These are phyloP conservation scores for Amyelois transitella DNA, from an alignment of 1,140 invertebrate species.

Conservation along the genomic window DNA sequence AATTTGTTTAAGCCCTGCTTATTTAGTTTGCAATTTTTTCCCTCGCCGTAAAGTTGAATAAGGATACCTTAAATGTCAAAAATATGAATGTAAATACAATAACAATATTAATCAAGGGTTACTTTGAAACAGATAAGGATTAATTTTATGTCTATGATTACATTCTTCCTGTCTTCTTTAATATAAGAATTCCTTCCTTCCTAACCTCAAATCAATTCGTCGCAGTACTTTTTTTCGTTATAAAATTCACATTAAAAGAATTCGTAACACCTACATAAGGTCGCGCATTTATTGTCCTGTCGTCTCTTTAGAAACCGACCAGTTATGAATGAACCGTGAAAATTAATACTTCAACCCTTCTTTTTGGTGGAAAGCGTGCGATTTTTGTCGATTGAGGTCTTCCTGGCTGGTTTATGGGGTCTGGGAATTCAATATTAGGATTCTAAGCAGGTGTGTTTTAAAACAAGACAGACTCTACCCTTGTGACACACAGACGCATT, in stretches of 20 bases:
- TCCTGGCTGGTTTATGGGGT: conserved; percentile 40
- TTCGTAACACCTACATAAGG: conserved; percentile 8
- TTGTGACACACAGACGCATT: conserved; percentile 26
- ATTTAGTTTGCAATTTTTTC: too few relatives aligned
- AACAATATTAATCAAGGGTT: too few relatives aligned
- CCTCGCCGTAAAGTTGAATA: too few relatives aligned
- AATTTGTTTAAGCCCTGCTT: too few relatives aligned
- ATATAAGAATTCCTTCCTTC: background rate
- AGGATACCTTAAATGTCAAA: too few relatives aligned
- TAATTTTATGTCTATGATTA: too few relatives aligned
- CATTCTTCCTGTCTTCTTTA: too few relatives aligned
- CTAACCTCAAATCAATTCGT: background rate
- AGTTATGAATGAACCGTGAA: conserved; percentile 33
- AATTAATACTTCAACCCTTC: conserved; percentile 15
- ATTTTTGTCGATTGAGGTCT: conserved; percentile 29
- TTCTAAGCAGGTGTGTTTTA: conserved; percentile 65
- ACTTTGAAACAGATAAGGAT: too few relatives aligned
- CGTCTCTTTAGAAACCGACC: conserved; percentile 21
- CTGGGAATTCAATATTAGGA: conserved; percentile 59
- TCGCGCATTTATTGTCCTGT: conserved; percentile 13
- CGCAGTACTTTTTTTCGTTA: background rate
- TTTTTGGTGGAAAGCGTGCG: conserved; percentile 16
- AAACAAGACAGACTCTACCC: conserved; percentile 42
- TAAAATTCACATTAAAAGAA: background rate
- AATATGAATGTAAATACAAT: too few relatives aligned